Base-by-base conservation (phyloP, 2,888 invertebrate species). In the Hypomecis atomaria region DNA sequence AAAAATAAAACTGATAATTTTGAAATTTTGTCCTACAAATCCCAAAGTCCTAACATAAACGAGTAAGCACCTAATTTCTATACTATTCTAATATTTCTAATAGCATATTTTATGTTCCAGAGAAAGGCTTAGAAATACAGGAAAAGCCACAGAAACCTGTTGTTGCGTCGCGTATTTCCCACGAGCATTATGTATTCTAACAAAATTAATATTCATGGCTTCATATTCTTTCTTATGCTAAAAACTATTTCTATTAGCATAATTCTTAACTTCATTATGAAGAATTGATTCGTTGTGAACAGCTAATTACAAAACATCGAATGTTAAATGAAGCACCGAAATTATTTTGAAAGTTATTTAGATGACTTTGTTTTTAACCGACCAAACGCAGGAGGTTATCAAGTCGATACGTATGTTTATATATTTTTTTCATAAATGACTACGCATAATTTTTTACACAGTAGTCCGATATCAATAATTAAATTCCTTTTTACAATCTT, bases 201-300 rank as follows among this genome's bases (percentile, higher is more conserved):
- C 55, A 55, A 52, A 64, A 59, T 64, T 59, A 59, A 64, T 64
- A 64, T 64, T 64, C 64, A 64, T 64, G 44, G 5, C 55, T 56
- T 64, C 34, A 59, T 64, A 56, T 54, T 59, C 64, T 64, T 64
- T 64, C 64, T 64, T 64, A 64, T 64, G 64, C 64, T 64, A 59
- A 64, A 63, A 64, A 45, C 8, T 33, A 48, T 58, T 63, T 40
- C n/a, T 11, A 64, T 64, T 42, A 56, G 45, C 64, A 64, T 64
- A 59, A 53, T 54, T 13, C 55, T 10, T 52, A 64, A 56, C 64
- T 50, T 59, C 55, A 64, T 64, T 56, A 64, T 55, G 45, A 50
- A 23, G 37, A 50, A 64, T 64, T 64, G 63, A 59, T 50, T 64
- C 59, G 49, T 59, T 48, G 54, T 59, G 54, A 56, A 42, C 64